Percentiles rank a stretch among this genome's conserved stretches.
Conservation (phyloP, 2,888 invertebrate species). For the Nesidiocoris tenuis region DNA sequence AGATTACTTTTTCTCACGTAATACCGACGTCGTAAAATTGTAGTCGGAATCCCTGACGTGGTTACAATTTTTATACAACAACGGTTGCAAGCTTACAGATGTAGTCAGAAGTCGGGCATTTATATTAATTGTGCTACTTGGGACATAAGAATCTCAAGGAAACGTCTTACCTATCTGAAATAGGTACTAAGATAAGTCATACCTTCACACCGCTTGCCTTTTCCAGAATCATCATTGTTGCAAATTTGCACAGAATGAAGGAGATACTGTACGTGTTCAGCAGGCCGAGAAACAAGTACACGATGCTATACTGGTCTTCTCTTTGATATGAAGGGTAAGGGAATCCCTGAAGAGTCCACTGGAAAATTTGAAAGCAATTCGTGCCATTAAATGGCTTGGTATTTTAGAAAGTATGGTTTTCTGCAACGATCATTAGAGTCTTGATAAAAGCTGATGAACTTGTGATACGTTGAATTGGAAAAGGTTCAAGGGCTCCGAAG, state of each 20-base stretch:
- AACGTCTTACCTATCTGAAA: too few relatives aligned
- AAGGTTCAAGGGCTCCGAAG: too few relatives aligned
- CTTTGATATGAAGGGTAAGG: constrained; percentile 46
- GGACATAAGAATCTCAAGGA: too few relatives aligned
- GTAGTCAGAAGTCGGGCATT: too few relatives aligned
- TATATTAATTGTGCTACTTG: too few relatives aligned
- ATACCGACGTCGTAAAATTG: too few relatives aligned
- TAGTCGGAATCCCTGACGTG: too few relatives aligned
- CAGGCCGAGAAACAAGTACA: constrained; percentile 41
- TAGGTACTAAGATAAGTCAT: neutral
- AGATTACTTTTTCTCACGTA: too few relatives aligned
- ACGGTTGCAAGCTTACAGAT: too few relatives aligned
- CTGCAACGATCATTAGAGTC: neutral
- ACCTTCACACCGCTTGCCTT: constrained; percentile 63
- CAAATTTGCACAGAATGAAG: constrained; percentile 52
- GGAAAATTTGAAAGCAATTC: constrained; percentile 2
- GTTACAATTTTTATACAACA: too few relatives aligned
- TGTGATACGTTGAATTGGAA: too few relatives aligned
- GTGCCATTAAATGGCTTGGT: too few relatives aligned
- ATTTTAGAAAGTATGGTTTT: neutral
- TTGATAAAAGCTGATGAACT: neutral
- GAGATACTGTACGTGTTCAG: constrained; percentile 58
- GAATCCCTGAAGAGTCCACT: constrained; percentile 46
- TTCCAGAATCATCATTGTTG: constrained; percentile 55
- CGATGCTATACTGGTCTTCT: constrained; percentile 41